These are phyloP conservation scores for Hyppa rectilinea DNA, from an alignment of 2,888 invertebrate species.

Conservation along the genomic window DNA sequence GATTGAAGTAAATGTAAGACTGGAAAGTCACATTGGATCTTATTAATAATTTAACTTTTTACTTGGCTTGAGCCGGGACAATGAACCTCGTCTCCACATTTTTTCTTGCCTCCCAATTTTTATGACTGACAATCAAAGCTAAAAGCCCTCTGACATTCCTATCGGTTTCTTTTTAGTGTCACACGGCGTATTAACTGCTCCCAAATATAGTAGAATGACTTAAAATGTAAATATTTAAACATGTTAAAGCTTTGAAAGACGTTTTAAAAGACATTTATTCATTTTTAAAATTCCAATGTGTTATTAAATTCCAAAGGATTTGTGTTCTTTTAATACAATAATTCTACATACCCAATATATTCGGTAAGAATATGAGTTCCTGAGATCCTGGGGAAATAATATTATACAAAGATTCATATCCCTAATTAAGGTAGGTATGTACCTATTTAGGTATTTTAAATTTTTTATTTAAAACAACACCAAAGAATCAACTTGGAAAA, in stretches of 20 bases:
- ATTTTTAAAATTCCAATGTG: conserved; percentile 43
- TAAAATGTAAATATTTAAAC: conserved; percentile 56
- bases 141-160: conserved; percentile 63
- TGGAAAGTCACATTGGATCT: conserved; percentile 59
- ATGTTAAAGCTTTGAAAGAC: conserved; percentile 39
- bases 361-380: conserved; percentile 9
- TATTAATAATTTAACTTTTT: conserved; percentile 68
- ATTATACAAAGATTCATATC: not conserved
- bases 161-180: conserved; percentile 50
- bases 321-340: conserved; percentile 41
- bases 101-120: conserved; percentile 62
- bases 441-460: not conserved
- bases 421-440: no score
- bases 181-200: conserved; percentile 51
- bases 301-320: no score
- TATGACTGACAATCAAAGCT: conserved; percentile 65
- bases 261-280: conserved; percentile 46
- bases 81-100: conserved; percentile 55
- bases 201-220: conserved; percentile 50
- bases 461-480: not conserved
- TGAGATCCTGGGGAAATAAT: not conserved
- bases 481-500: no score
- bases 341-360: conserved; percentile 17
- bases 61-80: conserved; percentile 50
- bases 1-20: conserved; percentile 58